Evolutionary conservation across 1,140 invertebrate genomes (phyloP).

Genomic region (Drosophila mauritiana): DNA sequence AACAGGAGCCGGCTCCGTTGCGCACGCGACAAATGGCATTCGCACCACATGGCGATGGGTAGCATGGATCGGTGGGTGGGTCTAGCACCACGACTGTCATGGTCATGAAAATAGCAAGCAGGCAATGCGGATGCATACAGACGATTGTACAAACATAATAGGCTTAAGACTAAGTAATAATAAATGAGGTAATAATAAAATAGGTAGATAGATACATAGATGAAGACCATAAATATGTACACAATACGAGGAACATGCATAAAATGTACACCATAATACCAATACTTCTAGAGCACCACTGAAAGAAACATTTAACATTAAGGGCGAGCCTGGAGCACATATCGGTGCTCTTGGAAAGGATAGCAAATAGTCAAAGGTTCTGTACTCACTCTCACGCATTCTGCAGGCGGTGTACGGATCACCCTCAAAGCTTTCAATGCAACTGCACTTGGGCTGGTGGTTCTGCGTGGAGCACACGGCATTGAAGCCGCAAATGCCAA

Average conservation of each 20-base stretch:
- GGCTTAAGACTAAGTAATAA: constrained; percentile 44
- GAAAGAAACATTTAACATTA: constrained; percentile 78
- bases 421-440: constrained; percentile 90
- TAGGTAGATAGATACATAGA: constrained; percentile 14
- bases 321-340: constrained; percentile 29
- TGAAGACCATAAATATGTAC: constrained; percentile 51
- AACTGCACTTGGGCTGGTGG: constrained; percentile 91
- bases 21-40: constrained; percentile 92
- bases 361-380: constrained; percentile 43
- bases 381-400: constrained; percentile 87
- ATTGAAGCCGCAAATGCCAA: constrained; percentile 93
- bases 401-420: constrained; percentile 93
- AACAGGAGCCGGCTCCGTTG: constrained; percentile 91
- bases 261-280: constrained; percentile 61
- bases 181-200: constrained; percentile 19
- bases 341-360: constrained; percentile 23
- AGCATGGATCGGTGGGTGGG: constrained; percentile 87
- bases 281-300: constrained; percentile 73
- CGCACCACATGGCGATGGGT: constrained; percentile 92
- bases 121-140: constrained; percentile 49
- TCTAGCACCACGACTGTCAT: constrained; percentile 79
- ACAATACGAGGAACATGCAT: constrained; percentile 74
- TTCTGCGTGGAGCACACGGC: constrained; percentile 91
- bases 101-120: constrained; percentile 67
- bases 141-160: constrained; percentile 39